Conservation (phyloP, 2,888 invertebrate species). For the Zaprionus lineosus region DNA sequence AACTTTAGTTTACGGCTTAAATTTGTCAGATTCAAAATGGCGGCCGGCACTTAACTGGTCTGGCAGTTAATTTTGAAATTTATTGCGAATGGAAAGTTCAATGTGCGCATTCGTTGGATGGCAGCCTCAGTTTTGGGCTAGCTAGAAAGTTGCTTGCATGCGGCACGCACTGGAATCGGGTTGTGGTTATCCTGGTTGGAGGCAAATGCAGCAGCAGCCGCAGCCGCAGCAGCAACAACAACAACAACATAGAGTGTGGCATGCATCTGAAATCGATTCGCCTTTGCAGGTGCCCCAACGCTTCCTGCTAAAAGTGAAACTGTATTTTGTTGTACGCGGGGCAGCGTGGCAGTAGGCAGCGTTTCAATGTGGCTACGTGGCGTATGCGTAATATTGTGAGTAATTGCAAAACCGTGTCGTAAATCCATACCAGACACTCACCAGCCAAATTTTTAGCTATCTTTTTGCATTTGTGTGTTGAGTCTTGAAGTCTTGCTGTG, state of each 20-base stretch:
- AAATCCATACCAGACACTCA: slow-evolving; percentile 46
- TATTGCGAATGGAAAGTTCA: slow-evolving; percentile 63
- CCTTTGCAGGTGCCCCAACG: slow-evolving; percentile 61
- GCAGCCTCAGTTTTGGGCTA: slow-evolving; percentile 59
- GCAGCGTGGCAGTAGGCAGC: slow-evolving; percentile 1
- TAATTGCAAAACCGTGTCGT: slow-evolving; percentile 73
- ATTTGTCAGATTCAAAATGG: slow-evolving; percentile 70
- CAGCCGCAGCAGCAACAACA: slow-evolving; percentile 21
- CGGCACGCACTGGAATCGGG: slow-evolving; percentile 59
- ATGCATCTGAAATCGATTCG: slow-evolving; percentile 34
- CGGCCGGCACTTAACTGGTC: slow-evolving; percentile 63
- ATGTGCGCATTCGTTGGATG: slow-evolving; percentile 58
- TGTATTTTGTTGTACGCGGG: slow-evolving; percentile 43
- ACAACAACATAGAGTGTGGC: slow-evolving; percentile 35
- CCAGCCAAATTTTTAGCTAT: slow-evolving; percentile 29
- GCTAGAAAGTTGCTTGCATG: slow-evolving; percentile 71
- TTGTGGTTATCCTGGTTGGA: slow-evolving; percentile 68
- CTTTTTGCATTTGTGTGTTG: slow-evolving; percentile 31
- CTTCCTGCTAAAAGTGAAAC: slow-evolving; percentile 65
- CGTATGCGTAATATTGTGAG: slow-evolving; percentile 74
- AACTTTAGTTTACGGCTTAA: slow-evolving; percentile 19
- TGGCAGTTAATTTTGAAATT: slow-evolving; percentile 51
- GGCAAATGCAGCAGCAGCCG: slow-evolving; percentile 9
- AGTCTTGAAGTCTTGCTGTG: too few species aligned
- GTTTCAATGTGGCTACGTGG: slow-evolving; percentile 17